A percentile compares a stretch with the other conserved stretches of the same genome.
These are phyloP conservation scores for Gryon sp. DNA, from an alignment of 1,140 invertebrate species.

Conservation along the genomic window DNA sequence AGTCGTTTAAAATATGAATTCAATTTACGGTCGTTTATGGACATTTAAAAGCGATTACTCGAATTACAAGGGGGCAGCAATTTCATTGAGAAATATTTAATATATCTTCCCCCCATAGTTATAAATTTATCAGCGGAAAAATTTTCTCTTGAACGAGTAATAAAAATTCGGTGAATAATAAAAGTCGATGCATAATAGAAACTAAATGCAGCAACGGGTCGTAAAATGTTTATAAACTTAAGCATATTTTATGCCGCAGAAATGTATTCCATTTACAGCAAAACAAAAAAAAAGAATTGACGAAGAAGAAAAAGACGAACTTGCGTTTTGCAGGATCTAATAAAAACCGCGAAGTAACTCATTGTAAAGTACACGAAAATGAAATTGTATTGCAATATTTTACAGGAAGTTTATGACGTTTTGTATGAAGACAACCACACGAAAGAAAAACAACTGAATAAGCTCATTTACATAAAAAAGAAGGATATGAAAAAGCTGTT, in stretches of 20 bases:
- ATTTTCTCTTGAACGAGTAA: slow-evolving; percentile 18
- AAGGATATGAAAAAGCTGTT: slow-evolving; percentile 81
- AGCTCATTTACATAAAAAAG: slow-evolving; percentile 81
- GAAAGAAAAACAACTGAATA: slow-evolving; percentile 81
- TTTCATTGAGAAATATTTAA: slow-evolving; percentile 1
- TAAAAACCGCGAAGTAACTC: slow-evolving; percentile 14
- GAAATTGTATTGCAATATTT: slow-evolving; percentile 42
- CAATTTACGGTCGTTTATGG: too few species aligned
- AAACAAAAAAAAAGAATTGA: not conserved
- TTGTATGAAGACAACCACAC: slow-evolving; percentile 82
- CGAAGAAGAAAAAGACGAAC: too few species aligned
- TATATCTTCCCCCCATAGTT: not conserved
- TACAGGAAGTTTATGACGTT: slow-evolving; percentile 80
- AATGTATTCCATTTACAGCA: slow-evolving; percentile 12
- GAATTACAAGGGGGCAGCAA: too few species aligned
- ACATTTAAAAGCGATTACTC: too few species aligned
- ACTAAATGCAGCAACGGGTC: slow-evolving; percentile 3
- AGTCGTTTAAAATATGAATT: too few species aligned
- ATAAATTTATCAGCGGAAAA: slow-evolving; percentile 8
- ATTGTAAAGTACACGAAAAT: slow-evolving; percentile 13
- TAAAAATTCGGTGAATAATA: slow-evolving; percentile 27
- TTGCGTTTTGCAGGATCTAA: slow-evolving; percentile 26
- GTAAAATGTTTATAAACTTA: slow-evolving; percentile 38
- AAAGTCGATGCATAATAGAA: slow-evolving; percentile 27
- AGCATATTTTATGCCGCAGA: slow-evolving; percentile 1